phyloP scores from a whole-genome alignment of 2,888 invertebrate species.

The Yponomeuta plumbellus region DNA sequence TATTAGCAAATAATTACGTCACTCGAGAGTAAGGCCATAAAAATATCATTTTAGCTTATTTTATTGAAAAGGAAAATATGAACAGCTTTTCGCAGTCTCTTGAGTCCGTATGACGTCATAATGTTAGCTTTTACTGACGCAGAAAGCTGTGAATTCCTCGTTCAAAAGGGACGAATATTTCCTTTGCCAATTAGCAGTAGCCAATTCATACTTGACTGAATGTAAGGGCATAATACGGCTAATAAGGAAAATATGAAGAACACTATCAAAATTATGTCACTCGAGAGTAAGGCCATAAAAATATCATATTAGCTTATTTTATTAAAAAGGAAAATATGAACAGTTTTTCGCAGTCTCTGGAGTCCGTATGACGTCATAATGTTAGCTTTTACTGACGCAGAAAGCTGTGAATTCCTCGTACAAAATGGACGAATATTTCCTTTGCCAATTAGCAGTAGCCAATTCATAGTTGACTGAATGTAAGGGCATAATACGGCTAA shows the following conservation, averaged over 20 bases:
- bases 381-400: background rate
- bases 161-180: too few species aligned
- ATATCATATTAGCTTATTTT: slow-evolving; percentile 11
- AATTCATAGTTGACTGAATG: too few species aligned
- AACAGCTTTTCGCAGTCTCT: background rate
- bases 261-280: background rate
- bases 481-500: too few species aligned
- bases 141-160: background rate
- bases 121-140: background rate
- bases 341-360: background rate
- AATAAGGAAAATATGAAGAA: too few species aligned
- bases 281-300: background rate
- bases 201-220: too few species aligned
- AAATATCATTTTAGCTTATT: slow-evolving; percentile 9
- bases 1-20: background rate
- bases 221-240: too few species aligned
- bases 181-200: too few species aligned
- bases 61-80: slow-evolving; percentile 3
- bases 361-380: background rate
- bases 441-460: too few species aligned
- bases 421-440: too few species aligned
- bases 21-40: background rate
- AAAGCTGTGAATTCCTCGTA: background rate
- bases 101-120: background rate
- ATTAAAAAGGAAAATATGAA: slow-evolving; percentile 4